A percentile compares a stretch with the other conserved stretches of the same genome.
Evolutionary conservation across 92 coral and sea anemone genomes (phyloP).

Genomic region (Parazoanthus atlanticus): DNA sequence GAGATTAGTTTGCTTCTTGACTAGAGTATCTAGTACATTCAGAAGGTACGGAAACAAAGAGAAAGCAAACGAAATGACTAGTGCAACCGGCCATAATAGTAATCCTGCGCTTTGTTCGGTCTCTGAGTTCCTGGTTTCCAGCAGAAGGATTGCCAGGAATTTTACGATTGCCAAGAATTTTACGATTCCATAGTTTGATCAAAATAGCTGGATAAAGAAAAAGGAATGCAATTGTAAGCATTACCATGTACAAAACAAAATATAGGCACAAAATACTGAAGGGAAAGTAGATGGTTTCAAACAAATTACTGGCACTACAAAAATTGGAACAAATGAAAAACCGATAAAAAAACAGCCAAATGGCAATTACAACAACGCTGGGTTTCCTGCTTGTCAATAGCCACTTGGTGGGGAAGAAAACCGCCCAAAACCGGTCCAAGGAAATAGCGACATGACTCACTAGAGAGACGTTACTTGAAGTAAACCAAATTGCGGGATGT

Average conservation of each 20-base stretch:
- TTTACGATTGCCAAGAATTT: too few species aligned
- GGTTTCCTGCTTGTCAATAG: neutral
- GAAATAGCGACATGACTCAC: neutral
- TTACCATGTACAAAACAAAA: neutral
- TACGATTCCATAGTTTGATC: neutral
- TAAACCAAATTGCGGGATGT: neutral
- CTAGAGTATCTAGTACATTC: too few species aligned
- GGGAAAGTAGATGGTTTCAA: too few species aligned
- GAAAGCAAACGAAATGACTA: neutral
- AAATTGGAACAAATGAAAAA: neutral
- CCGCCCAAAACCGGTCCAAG: neutral
- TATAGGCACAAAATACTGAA: neutral
- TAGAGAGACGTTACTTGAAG: neutral
- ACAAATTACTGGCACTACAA: neutral
- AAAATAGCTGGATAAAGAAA: neutral
- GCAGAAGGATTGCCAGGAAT: neutral
- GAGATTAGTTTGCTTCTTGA: too few species aligned
- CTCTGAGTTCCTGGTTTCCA: neutral
- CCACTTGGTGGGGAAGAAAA: neutral
- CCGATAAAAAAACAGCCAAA: neutral
- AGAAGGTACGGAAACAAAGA: neutral
- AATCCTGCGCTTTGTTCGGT: neutral
- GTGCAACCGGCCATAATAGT: neutral
- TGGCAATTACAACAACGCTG: neutral
- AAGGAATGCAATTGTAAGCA: neutral